Percentiles rank a stretch among this genome's conserved stretches.
phyloP scores from a whole-genome alignment of 2,888 invertebrate genomes.

The Cataglyphis cursor region DNA sequence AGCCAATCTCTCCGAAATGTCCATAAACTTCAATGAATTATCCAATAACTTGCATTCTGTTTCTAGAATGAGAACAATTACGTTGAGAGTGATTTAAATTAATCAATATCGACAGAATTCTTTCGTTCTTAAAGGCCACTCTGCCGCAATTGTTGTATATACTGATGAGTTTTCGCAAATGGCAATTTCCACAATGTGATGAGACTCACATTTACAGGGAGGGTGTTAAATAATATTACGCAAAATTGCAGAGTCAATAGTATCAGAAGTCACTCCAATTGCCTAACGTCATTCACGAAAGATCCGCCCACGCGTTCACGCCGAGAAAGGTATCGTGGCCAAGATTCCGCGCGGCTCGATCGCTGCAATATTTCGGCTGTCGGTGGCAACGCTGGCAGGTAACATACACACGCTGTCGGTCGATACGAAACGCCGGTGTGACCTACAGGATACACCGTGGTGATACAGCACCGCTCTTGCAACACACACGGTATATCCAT shows the following conservation, averaged over 20 bases:
- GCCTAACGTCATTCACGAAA: constrained; percentile 14
- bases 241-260: neutral
- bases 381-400: constrained; percentile 60
- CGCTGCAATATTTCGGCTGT: constrained; percentile 47
- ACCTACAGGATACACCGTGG: constrained; percentile 64
- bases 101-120: constrained; percentile 32
- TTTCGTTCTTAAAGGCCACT: neutral
- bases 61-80: constrained; percentile 13
- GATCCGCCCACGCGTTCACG: constrained; percentile 21
- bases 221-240: neutral
- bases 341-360: constrained; percentile 51
- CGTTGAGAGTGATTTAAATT: constrained; percentile 21
- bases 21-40: constrained; percentile 29
- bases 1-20: neutral
- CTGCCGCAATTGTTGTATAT: neutral
- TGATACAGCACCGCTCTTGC: constrained; percentile 35
- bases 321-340: constrained; percentile 34
- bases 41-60: constrained; percentile 35
- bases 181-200: neutral
- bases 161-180: neutral
- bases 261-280: neutral
- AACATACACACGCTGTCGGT: constrained; percentile 64
- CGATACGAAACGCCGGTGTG: constrained; percentile 64
- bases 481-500: constrained; percentile 52
- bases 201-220: neutral